Conservation (phyloP, 2,888 invertebrate species). For the Teleogryllus oceanicus region DNA sequence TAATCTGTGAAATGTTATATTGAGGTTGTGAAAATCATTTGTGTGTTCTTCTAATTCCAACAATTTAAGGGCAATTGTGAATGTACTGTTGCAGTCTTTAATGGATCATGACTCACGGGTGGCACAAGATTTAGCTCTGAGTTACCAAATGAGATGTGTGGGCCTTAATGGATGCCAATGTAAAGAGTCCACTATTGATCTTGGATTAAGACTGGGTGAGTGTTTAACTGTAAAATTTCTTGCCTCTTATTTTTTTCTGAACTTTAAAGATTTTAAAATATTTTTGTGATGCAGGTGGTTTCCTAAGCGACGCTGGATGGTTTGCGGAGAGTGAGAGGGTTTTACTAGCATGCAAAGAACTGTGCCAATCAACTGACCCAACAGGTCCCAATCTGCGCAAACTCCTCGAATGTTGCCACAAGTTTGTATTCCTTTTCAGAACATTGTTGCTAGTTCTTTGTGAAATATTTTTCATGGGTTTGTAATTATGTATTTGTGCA, state of each 20-base stretch:
- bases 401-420: slow-evolving; percentile 79
- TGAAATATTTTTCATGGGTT: no score
- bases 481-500: no score
- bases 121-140: slow-evolving; percentile 46
- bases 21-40: background rate
- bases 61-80: background rate
- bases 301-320: slow-evolving; percentile 88
- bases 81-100: slow-evolving; percentile 49
- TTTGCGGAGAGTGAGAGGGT: slow-evolving; percentile 72
- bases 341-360: slow-evolving; percentile 62
- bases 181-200: slow-evolving; percentile 36
- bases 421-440: slow-evolving; percentile 52
- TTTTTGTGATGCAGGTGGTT: slow-evolving; percentile 56
- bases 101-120: slow-evolving; percentile 63
- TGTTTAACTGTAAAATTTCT: background rate
- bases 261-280: background rate
- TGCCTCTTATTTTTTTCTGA: background rate
- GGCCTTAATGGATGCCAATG: slow-evolving; percentile 23
- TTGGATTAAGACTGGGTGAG: slow-evolving; percentile 39
- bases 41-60: slow-evolving; percentile 18
- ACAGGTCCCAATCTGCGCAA: slow-evolving; percentile 60
- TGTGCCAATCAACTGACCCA: slow-evolving; percentile 58
- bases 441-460: no score
- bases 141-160: slow-evolving; percentile 38
- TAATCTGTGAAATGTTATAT: background rate